phyloP scores from a whole-genome alignment of 2,797 vertebrate genomes.

The Psittacula echo region DNA sequence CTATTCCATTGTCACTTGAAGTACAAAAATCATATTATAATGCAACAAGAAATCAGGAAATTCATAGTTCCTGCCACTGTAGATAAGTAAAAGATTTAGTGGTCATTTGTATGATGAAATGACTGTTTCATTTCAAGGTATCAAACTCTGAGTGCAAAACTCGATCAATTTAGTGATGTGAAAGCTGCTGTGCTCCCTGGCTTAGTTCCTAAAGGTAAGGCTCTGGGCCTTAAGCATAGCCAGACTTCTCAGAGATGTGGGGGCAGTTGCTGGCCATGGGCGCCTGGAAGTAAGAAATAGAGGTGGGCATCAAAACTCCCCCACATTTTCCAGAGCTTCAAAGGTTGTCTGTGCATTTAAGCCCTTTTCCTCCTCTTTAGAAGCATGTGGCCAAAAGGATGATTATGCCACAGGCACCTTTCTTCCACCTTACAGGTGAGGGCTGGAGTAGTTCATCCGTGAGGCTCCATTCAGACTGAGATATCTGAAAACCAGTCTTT shows the following conservation, averaged over 20 bases:
- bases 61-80: neutral
- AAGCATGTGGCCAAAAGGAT: accelerated
- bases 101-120: neutral
- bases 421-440: neutral
- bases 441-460: neutral
- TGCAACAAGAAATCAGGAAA: neutral
- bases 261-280: neutral
- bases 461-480: neutral
- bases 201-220: neutral
- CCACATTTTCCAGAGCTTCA: neutral
- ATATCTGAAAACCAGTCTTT: neutral
- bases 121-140: neutral
- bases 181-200: neutral
- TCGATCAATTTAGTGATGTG: neutral
- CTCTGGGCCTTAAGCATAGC: neutral
- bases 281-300: neutral
- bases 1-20: neutral
- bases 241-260: accelerated
- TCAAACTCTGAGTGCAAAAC: neutral
- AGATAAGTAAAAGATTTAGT: neutral
- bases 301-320: neutral
- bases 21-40: neutral
- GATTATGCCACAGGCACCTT: accelerated
- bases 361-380: neutral
- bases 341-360: neutral